Evolutionary conservation across 1,140 invertebrate species (phyloP).

Genomic region (Asbolus verrucosus): DNA sequence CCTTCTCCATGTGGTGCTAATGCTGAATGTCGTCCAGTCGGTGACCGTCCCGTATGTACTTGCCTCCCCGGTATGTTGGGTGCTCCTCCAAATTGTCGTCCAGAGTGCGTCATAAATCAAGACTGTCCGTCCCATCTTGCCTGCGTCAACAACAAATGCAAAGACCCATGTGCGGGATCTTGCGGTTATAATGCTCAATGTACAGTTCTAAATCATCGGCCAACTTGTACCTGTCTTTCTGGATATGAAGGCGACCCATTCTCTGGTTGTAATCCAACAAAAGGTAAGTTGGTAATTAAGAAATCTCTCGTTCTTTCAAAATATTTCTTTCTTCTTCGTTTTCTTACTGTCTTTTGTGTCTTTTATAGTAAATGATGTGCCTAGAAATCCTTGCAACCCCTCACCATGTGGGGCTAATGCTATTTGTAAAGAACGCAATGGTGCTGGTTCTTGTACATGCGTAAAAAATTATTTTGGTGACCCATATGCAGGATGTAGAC

Average conservation of each 20-base stretch:
- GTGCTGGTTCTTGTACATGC: slow-evolving; percentile 84
- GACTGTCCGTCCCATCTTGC: slow-evolving; percentile 83
- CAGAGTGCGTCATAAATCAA: slow-evolving; percentile 82
- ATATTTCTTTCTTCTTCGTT: slow-evolving; percentile 16
- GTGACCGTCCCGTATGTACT: slow-evolving; percentile 78
- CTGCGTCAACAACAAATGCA: slow-evolving; percentile 81
- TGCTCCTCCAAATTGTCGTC: slow-evolving; percentile 82
- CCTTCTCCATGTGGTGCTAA: slow-evolving; percentile 88
- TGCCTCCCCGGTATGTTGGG: slow-evolving; percentile 84
- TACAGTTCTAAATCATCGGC: slow-evolving; percentile 79
- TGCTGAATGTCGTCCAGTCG: slow-evolving; percentile 78
- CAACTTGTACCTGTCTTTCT: slow-evolving; percentile 80
- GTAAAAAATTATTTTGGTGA: slow-evolving; percentile 85
- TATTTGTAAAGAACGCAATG: slow-evolving; percentile 81
- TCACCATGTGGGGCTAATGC: slow-evolving; percentile 86
- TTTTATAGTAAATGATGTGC: slow-evolving; percentile 63
- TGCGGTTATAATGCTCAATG: slow-evolving; percentile 87
- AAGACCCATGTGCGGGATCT: slow-evolving; percentile 84
- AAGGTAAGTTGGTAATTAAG: slow-evolving; percentile 71
- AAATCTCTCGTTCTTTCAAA: slow-evolving; percentile 22
- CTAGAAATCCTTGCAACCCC: slow-evolving; percentile 79
- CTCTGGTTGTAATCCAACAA: slow-evolving; percentile 75
- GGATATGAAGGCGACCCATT: slow-evolving; percentile 87
- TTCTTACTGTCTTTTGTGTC: slow-evolving; percentile 39
- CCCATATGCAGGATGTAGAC: slow-evolving; percentile 83